phyloP scores from a whole-genome alignment of 2,888 invertebrate species.

The Hipparchia semele region DNA sequence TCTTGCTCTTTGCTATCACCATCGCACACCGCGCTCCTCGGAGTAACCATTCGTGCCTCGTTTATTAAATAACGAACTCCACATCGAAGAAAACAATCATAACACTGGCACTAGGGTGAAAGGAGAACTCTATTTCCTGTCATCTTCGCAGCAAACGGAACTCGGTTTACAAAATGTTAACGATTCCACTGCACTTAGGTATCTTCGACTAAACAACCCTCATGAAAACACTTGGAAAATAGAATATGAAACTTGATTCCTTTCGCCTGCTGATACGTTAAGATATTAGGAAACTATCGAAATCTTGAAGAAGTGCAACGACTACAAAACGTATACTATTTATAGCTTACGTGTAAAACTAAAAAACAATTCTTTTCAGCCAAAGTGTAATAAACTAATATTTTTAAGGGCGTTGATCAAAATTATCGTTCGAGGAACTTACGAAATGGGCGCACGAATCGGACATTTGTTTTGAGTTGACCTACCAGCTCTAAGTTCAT shows the following conservation, averaged over 20 bases:
- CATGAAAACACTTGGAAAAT: slow-evolving; percentile 67
- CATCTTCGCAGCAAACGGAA: slow-evolving; percentile 63
- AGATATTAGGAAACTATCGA: slow-evolving; percentile 56
- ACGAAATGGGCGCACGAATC: slow-evolving; percentile 82
- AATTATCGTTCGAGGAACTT: slow-evolving; percentile 78
- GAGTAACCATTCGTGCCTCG: slow-evolving; percentile 73
- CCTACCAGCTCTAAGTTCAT: slow-evolving; percentile 46
- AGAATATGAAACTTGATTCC: slow-evolving; percentile 78
- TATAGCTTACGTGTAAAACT: slow-evolving; percentile 40
- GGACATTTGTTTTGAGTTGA: slow-evolving; percentile 79
- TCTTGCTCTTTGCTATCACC: slow-evolving; percentile 86
- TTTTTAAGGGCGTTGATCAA: slow-evolving; percentile 67
- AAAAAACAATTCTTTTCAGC: slow-evolving; percentile 47
- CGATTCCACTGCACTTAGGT: slow-evolving; percentile 43
- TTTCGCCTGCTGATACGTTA: slow-evolving; percentile 68
- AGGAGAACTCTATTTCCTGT: slow-evolving; percentile 72
- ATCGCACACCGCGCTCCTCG: slow-evolving; percentile 82
- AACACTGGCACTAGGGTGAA: slow-evolving; percentile 77
- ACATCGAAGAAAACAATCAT: slow-evolving; percentile 77
- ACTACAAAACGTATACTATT: slow-evolving; percentile 42
- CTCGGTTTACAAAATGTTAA: slow-evolving; percentile 48
- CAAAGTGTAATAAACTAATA: slow-evolving; percentile 50
- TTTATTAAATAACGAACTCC: slow-evolving; percentile 60
- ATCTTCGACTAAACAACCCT: slow-evolving; percentile 57
- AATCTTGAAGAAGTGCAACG: slow-evolving; percentile 50